These are phyloP conservation scores for Chloebia gouldiae DNA, from an alignment of 2,113 vertebrate species.

Conservation along the genomic window DNA sequence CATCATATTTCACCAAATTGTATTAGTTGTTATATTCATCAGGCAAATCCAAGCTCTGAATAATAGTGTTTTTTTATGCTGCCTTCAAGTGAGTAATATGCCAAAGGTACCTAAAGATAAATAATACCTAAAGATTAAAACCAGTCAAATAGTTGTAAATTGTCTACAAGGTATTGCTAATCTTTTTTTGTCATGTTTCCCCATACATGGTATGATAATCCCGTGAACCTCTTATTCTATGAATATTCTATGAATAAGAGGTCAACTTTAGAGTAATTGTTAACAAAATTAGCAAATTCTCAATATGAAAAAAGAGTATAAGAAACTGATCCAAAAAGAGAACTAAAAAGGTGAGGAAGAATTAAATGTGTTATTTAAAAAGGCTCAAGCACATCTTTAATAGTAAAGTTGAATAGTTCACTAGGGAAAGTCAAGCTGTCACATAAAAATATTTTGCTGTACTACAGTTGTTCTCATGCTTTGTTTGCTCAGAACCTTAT, in stretches of 20 bases:
- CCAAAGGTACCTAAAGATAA: not conserved
- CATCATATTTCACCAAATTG: not conserved
- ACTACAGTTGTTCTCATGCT: not conserved
- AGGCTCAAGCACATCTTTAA: not conserved
- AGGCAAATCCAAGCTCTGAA: not conserved
- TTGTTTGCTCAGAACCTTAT: not conserved
- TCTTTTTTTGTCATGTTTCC: not conserved
- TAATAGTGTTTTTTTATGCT: not conserved
- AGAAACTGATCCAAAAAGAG: not conserved
- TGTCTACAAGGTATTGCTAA: not conserved
- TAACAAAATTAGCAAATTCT: not conserved
- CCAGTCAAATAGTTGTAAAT: slow-evolving; percentile 10
- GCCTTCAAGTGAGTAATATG: not conserved
- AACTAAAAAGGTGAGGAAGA: not conserved
- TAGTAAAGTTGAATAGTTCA: not conserved
- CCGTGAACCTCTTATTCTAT: not conserved
- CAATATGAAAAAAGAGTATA: not conserved
- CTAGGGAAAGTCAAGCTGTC: not conserved
- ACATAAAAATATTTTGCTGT: not conserved
- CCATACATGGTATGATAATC: not conserved
- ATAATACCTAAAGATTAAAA: slow-evolving; percentile 20
- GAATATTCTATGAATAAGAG: not conserved
- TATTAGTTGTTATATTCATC: not conserved
- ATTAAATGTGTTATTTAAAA: not conserved
- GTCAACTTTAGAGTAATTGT: not conserved